These are phyloP conservation scores for Choristoneura fumiferana DNA, from an alignment of 1,140 invertebrate genomes.

Conservation along the genomic window DNA sequence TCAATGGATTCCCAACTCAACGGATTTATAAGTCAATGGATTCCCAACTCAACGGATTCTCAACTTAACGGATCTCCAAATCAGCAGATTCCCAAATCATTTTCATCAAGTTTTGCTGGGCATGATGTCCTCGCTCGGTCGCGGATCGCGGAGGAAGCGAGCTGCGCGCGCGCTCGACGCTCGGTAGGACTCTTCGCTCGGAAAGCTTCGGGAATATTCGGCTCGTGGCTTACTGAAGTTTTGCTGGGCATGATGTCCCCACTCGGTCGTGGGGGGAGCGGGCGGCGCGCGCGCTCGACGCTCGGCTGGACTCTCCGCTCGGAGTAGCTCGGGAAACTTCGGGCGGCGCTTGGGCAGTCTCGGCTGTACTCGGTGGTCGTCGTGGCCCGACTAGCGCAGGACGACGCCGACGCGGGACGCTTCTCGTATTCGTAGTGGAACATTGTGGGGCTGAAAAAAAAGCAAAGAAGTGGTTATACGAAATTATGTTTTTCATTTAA, in stretches of 20 bases:
- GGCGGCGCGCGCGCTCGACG: slow-evolving; percentile 41
- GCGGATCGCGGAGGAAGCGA: slow-evolving; percentile 55
- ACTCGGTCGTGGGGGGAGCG: slow-evolving; percentile 50
- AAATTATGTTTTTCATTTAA: not conserved
- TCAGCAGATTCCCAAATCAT: too few relatives aligned
- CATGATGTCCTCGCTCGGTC: slow-evolving; percentile 36
- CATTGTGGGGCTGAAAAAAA: slow-evolving; percentile 41
- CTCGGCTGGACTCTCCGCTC: slow-evolving; percentile 14
- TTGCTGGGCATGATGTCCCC: slow-evolving; percentile 44
- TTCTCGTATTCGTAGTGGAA: slow-evolving; percentile 66
- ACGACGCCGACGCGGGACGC: slow-evolving; percentile 34
- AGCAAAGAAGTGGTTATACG: not conserved
- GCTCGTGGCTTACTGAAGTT: slow-evolving; percentile 42
- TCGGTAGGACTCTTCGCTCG: slow-evolving; percentile 16
- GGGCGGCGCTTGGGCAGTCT: slow-evolving; percentile 24
- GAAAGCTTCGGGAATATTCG: too few relatives aligned
- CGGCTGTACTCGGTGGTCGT: slow-evolving; percentile 37
- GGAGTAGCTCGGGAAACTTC: too few relatives aligned
- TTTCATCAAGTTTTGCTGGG: too few relatives aligned
- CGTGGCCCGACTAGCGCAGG: slow-evolving; percentile 39
- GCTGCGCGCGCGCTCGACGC: slow-evolving; percentile 38
- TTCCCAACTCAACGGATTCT: too few relatives aligned
- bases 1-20: too few relatives aligned
- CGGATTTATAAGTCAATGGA: too few relatives aligned
- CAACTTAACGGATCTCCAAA: too few relatives aligned